Evolutionary conservation across 2,113 vertebrate genomes (phyloP), one percentile per base, ranked within the genome.

Genomic region (Mugil cephalus): DNA sequence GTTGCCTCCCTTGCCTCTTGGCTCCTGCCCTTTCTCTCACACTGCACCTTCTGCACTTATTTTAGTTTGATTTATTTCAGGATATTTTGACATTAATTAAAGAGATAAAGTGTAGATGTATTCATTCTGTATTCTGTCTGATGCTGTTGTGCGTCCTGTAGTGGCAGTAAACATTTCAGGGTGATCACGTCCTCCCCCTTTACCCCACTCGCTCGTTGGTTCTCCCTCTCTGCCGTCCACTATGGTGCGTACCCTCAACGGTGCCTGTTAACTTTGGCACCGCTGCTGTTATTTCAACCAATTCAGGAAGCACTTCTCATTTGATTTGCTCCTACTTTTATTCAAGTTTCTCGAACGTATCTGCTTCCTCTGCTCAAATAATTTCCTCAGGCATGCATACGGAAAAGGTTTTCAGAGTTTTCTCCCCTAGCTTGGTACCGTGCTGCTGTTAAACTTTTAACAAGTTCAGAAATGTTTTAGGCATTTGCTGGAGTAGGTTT

Each of bases 251-350:
- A 68, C 19, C 65, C 19, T 66, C 34, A 45, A 13, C 14, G 18
- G 24, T 52, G 53, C 72, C 36, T 88, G 82, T 87, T 90, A 72
- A 47, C 39, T 63, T 91, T 86, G 87, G 83, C 88, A 30, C 46
- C 9, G 46, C 30, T 38, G 0, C 19, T 89, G 68, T 90, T 90
- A 65, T 89, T 87, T 80, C 35, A 48, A 74, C 74, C 56, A 43
- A 62, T 79, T 79, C 84, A 85, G 86, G 86, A 90, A 89, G 79
- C 42, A 69, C 77, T 87, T 81, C 64, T 78, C 77, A 79, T 77
- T 83, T 75, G 54, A 84, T 78, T 81, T 48, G 78, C 80, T 81
- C 82, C 72, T 58, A 61, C 76, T 79, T 13, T 42, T 13, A 13
- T 42, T 77, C 77, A 66, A 74, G 36, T 13, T 52, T 60, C 58